Percentiles rank a stretch among this genome's conserved stretches.
These are phyloP conservation scores for Chondrilla cf. caribensis DNA, from an alignment of 37 sponge, comb jelly and placozoan genomes.

Conservation along the genomic window DNA sequence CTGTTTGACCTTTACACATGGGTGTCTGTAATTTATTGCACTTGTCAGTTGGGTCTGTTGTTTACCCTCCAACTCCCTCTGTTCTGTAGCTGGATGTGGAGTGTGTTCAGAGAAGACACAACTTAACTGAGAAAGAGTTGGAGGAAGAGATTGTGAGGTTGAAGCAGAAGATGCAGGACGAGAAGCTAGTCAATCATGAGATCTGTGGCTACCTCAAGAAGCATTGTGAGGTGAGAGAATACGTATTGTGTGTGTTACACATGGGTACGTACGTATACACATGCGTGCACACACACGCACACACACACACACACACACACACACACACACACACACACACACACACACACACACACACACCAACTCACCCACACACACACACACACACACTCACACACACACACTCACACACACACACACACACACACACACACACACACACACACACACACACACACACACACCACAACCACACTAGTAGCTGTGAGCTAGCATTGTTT, in stretches of 20 bases:
- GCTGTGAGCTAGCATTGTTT: background rate
- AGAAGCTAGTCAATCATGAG: slow-evolving; percentile 57
- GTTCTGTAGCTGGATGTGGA: slow-evolving; percentile 64
- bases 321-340: slow-evolving; percentile 4
- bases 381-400: background rate
- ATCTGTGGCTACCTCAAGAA: slow-evolving; percentile 71
- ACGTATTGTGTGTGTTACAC: background rate
- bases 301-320: slow-evolving; percentile 4
- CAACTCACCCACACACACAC: background rate
- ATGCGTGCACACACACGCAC: background rate
- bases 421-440: background rate
- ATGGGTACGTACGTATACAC: background rate
- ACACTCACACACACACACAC: slow-evolving; percentile 1
- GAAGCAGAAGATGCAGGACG: slow-evolving; percentile 73
- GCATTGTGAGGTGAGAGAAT: slow-evolving; percentile 54
- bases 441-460: background rate
- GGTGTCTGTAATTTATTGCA: no score
- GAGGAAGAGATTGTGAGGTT: slow-evolving; percentile 42
- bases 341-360: background rate
- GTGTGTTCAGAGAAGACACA: slow-evolving; percentile 41
- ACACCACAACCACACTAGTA: background rate
- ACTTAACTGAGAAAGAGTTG: slow-evolving; percentile 35
- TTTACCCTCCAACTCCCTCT: no score
- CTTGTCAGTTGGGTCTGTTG: no score
- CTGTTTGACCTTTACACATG: no score